Evolutionary conservation across 2,888 invertebrate genomes (phyloP).

Genomic region (Elegia similella): DNA sequence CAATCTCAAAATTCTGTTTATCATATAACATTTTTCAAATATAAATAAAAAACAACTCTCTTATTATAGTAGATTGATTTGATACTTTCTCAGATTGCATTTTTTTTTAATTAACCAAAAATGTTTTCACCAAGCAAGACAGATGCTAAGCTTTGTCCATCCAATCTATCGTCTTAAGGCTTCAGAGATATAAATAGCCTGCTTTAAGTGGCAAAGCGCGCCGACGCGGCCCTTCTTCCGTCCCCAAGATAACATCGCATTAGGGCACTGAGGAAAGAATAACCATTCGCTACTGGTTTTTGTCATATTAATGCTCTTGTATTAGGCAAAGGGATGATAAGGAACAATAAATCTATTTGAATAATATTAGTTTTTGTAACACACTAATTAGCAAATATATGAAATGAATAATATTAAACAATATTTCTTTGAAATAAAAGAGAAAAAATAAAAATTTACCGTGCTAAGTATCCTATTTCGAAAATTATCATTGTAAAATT

Average conservation of each 20-base stretch:
- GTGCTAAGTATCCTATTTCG: too few species aligned
- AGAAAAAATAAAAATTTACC: too few species aligned
- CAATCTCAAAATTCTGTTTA: neutral
- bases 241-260: slow-evolving; percentile 72
- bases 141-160: slow-evolving; percentile 55
- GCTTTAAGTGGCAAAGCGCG: slow-evolving; percentile 75
- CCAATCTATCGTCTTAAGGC: slow-evolving; percentile 56
- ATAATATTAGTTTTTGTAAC: neutral
- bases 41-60: neutral
- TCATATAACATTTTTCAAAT: neutral
- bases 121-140: slow-evolving; percentile 36
- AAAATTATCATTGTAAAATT: too few species aligned
- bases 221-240: slow-evolving; percentile 66
- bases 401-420: too few species aligned
- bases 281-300: slow-evolving; percentile 71
- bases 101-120: slow-evolving; percentile 12
- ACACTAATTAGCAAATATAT: neutral
- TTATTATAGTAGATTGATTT: slow-evolving; percentile 11
- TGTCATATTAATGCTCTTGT: slow-evolving; percentile 52
- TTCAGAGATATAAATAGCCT: slow-evolving; percentile 73
- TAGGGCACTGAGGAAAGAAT: slow-evolving; percentile 64
- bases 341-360: slow-evolving; percentile 15
- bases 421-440: neutral
- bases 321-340: slow-evolving; percentile 13
- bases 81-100: slow-evolving; percentile 3